These are phyloP conservation scores for Drosophila koepferae DNA, from an alignment of 2,888 invertebrate genomes.

Conservation along the genomic window DNA sequence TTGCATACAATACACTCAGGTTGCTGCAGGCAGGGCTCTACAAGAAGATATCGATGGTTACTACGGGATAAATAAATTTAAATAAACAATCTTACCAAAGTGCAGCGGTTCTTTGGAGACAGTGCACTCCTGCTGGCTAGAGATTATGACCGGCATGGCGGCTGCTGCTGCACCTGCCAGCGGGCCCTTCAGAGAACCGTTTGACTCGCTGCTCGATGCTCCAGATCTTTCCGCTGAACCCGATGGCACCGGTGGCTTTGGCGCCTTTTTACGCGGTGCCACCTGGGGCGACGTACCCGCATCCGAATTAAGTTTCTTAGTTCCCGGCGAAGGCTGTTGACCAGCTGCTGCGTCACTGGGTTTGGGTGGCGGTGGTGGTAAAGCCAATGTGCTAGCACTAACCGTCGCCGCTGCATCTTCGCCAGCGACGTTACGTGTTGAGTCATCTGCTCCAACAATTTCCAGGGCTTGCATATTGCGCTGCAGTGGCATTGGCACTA, in stretches of 20 bases:
- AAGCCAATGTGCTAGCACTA: slow-evolving; percentile 33
- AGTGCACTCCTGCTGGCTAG: slow-evolving; percentile 87
- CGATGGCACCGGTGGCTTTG: slow-evolving; percentile 69
- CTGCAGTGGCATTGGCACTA: slow-evolving; percentile 45
- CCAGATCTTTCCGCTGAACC: slow-evolving; percentile 6
- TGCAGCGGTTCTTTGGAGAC: slow-evolving; percentile 90
- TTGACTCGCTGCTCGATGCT: slow-evolving; percentile 21
- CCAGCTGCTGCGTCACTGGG: slow-evolving; percentile 36
- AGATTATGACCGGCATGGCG: slow-evolving; percentile 41
- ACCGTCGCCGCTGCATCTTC: slow-evolving; percentile 38
- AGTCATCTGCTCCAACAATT: slow-evolving; percentile 38
- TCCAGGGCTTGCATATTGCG: slow-evolving; percentile 68
- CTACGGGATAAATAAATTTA: background rate
- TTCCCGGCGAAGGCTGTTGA: slow-evolving; percentile 62
- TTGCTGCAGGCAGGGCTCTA: slow-evolving; percentile 89
- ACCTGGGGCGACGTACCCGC: slow-evolving; percentile 67
- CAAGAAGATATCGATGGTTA: background rate
- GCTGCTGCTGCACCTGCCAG: slow-evolving; percentile 14
- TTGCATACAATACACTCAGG: slow-evolving; percentile 90
- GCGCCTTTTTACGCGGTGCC: slow-evolving; percentile 77
- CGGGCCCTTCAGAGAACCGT: slow-evolving; percentile 8
- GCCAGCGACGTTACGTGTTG: slow-evolving; percentile 22
- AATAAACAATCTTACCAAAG: slow-evolving; percentile 82
- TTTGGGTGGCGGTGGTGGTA: slow-evolving; percentile 55
- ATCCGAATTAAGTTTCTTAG: slow-evolving; percentile 78